Percentiles rank a stretch among this genome's conserved stretches.
phyloP scores from a whole-genome alignment of 2,113 vertebrate species.

The Prunella himalayana region DNA sequence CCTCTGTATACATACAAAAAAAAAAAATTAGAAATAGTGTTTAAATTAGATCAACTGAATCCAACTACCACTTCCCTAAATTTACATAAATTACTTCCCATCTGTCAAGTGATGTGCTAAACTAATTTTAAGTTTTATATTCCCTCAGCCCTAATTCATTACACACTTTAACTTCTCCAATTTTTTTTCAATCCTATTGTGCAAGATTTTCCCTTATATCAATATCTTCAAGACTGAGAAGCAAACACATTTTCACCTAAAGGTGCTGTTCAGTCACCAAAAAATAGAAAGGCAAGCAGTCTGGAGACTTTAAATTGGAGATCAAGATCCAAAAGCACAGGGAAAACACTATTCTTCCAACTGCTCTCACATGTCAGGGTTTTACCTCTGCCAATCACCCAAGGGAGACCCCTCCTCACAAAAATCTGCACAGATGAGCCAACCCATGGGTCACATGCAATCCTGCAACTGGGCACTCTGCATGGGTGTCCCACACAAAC shows the following conservation, averaged over 20 bases:
- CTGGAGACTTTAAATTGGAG: not conserved
- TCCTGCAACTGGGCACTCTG: not conserved
- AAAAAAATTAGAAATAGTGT: slow-evolving; percentile 7
- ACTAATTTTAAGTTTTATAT: slow-evolving; percentile 16
- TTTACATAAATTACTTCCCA: slow-evolving; percentile 44
- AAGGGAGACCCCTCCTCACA: not conserved
- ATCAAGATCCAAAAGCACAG: not conserved
- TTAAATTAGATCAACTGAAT: slow-evolving; percentile 48
- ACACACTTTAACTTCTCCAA: not conserved
- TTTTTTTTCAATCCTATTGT: not conserved
- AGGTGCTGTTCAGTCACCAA: not conserved
- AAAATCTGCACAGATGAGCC: not conserved
- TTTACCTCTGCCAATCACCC: not conserved
- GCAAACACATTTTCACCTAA: not conserved
- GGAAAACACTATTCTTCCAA: not conserved
- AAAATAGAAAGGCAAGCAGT: not conserved
- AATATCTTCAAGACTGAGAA: not conserved
- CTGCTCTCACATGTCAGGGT: not conserved
- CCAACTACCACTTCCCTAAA: slow-evolving; percentile 44
- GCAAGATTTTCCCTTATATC: not conserved
- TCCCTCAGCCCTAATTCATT: slow-evolving; percentile 23
- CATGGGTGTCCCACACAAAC: not conserved
- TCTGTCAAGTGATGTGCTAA: slow-evolving; percentile 45
- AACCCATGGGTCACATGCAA: not conserved
- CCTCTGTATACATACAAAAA: not conserved